Percentiles rank a stretch among this genome's conserved stretches.
Evolutionary conservation across 2,797 vertebrate species (phyloP).

Genomic region (Parauchenoglanis ngamensis): DNA sequence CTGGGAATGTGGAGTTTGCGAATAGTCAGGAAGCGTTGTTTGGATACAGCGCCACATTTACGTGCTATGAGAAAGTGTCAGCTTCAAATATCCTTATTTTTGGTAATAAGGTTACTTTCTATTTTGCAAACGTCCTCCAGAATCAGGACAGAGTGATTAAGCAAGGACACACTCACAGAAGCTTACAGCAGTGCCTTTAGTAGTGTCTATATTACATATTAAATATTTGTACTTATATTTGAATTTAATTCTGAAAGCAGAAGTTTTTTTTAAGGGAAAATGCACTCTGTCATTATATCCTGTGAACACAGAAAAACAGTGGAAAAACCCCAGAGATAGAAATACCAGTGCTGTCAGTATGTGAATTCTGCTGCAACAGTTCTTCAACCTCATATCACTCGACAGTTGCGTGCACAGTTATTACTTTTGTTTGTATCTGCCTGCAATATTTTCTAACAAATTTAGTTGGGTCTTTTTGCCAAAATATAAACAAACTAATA

Average conservation of each 20-base stretch:
- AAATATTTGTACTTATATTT: neutral
- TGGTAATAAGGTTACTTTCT: slow-evolving; percentile 24
- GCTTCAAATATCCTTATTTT: slow-evolving; percentile 32
- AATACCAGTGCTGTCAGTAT: neutral
- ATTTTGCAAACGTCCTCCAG: slow-evolving; percentile 23
- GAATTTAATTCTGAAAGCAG: neutral
- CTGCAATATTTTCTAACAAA: neutral
- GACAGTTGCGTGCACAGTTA: neutral
- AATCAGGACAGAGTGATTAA: slow-evolving; percentile 30
- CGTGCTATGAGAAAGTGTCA: slow-evolving; percentile 39
- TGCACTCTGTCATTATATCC: neutral
- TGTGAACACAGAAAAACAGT: neutral
- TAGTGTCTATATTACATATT: neutral
- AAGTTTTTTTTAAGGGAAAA: neutral
- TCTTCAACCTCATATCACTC: neutral
- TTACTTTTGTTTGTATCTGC: neutral
- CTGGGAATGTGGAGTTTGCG: slow-evolving; percentile 31
- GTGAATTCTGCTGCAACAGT: neutral
- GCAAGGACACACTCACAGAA: slow-evolving; percentile 9
- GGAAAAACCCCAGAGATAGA: neutral
- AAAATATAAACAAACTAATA: neutral
- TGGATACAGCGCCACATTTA: slow-evolving; percentile 28
- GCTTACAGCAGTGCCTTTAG: neutral
- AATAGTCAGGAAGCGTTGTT: slow-evolving; percentile 39
- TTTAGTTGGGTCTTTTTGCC: too few relatives aligned